A percentile compares a stretch with the other conserved stretches of the same genome.
These are phyloP conservation scores for Tenrec ecaudatus DNA, from an alignment of 2,113 vertebrate species.

Conservation along the genomic window DNA sequence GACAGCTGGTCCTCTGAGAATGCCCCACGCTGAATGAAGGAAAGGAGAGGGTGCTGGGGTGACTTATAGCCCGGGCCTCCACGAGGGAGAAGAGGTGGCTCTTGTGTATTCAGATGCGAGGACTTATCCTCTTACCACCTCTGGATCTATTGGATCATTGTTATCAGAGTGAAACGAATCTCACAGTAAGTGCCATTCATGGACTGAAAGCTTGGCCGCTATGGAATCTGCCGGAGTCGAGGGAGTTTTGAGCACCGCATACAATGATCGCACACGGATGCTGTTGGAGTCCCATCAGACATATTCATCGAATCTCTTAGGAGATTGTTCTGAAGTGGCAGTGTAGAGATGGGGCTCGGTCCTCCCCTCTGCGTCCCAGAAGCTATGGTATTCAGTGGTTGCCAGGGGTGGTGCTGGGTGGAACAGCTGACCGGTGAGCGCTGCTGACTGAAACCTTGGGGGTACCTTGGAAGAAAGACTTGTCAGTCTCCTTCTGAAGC, in stretches of 20 bases:
- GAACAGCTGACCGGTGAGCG: not conserved
- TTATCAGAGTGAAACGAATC: slow-evolving; percentile 46
- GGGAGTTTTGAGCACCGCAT: slow-evolving; percentile 39
- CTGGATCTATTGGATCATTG: not conserved
- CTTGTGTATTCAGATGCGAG: no score
- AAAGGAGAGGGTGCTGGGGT: no score
- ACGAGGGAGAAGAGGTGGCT: no score
- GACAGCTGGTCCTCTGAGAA: not conserved
- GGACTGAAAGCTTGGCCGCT: slow-evolving; percentile 59
- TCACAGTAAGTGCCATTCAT: slow-evolving; percentile 61
- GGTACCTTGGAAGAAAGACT: not conserved
- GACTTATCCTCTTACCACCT: not conserved
- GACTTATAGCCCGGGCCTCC: no score
- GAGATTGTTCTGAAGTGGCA: not conserved
- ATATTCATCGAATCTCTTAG: not conserved
- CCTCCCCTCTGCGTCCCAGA: not conserved
- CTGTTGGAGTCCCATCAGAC: slow-evolving; percentile 60
- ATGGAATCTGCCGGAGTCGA: not conserved
- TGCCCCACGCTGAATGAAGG: not conserved
- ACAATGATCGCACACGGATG: slow-evolving; percentile 62
- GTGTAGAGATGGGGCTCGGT: not conserved
- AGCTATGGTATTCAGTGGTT: not conserved
- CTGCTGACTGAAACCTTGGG: not conserved
- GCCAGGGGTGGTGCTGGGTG: not conserved
- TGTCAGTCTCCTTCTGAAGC: not conserved